Conservation (phyloP, 2,888 invertebrate species). For the Nephrotoma guestfalica region DNA sequence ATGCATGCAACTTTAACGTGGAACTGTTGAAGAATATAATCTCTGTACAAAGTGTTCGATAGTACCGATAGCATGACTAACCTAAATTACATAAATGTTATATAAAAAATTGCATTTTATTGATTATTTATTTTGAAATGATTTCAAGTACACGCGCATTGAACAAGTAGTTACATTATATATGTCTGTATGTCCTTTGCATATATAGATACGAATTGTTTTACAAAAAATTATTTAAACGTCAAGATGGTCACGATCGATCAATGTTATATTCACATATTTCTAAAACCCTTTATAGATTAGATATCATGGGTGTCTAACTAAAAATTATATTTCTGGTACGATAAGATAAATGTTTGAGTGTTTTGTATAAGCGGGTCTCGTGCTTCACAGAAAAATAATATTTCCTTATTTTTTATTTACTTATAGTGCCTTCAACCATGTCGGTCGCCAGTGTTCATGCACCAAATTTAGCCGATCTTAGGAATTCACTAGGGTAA, state of each 20-base stretch:
- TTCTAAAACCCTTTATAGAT: not conserved
- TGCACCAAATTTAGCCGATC: slow-evolving; percentile 34
- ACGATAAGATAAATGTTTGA: not conserved
- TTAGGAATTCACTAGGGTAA: slow-evolving; percentile 31
- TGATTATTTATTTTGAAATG: not conserved
- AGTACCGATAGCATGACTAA: not conserved
- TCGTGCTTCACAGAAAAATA: not conserved
- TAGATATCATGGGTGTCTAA: not conserved
- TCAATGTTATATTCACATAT: not conserved
- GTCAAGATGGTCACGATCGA: not conserved
- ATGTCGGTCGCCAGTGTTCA: slow-evolving; percentile 42
- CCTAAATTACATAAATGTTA: not conserved
- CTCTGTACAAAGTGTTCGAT: too few relatives aligned
- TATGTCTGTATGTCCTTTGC: not conserved
- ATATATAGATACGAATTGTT: not conserved
- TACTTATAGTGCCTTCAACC: slow-evolving; percentile 33
- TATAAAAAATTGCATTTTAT: not conserved
- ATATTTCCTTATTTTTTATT: slow-evolving; percentile 15
- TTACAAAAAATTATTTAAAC: not conserved
- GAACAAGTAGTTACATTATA: not conserved
- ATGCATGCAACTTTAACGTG: not conserved
- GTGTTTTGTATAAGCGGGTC: not conserved
- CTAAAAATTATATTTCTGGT: not conserved
- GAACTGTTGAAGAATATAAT: not conserved
- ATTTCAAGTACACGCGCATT: not conserved